Percentiles rank a stretch among this genome's conserved stretches.
phyloP scores from a whole-genome alignment of 53 echinoderm and acorn worm genomes.

The Luidia sarsii region DNA sequence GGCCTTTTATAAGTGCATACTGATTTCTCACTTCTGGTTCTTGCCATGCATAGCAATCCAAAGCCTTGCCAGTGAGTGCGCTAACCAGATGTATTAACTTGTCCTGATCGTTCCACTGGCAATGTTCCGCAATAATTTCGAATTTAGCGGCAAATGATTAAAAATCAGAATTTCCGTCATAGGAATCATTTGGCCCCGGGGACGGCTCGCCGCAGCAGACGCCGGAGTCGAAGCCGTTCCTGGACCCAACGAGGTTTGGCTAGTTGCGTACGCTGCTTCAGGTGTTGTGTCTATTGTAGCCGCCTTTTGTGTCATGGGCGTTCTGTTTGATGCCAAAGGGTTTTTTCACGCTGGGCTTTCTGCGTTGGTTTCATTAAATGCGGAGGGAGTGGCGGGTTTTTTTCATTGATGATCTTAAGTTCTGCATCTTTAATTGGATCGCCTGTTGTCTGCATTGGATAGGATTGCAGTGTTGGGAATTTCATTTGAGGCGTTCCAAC shows the following conservation, averaged over 20 bases:
- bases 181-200: not conserved
- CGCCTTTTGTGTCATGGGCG: not conserved
- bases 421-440: not conserved
- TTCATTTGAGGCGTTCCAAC: too few relatives aligned
- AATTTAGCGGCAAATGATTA: not conserved
- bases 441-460: too few relatives aligned
- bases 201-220: not conserved
- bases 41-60: not conserved
- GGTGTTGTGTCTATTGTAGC: not conserved
- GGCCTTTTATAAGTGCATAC: not conserved
- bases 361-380: not conserved
- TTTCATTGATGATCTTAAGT: slow-evolving; percentile 9
- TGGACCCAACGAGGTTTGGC: not conserved
- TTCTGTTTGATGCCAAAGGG: not conserved
- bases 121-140: not conserved
- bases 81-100: not conserved
- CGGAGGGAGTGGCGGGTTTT: slow-evolving; percentile 11
- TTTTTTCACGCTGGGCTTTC: not conserved
- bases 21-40: not conserved
- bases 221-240: not conserved
- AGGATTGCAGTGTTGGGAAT: too few relatives aligned
- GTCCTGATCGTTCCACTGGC: not conserved
- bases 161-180: not conserved
- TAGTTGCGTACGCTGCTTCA: not conserved
- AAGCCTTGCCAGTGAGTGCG: not conserved